Base-by-base conservation (phyloP, 2,113 vertebrate species). In the Ranitomeya imitator region DNA sequence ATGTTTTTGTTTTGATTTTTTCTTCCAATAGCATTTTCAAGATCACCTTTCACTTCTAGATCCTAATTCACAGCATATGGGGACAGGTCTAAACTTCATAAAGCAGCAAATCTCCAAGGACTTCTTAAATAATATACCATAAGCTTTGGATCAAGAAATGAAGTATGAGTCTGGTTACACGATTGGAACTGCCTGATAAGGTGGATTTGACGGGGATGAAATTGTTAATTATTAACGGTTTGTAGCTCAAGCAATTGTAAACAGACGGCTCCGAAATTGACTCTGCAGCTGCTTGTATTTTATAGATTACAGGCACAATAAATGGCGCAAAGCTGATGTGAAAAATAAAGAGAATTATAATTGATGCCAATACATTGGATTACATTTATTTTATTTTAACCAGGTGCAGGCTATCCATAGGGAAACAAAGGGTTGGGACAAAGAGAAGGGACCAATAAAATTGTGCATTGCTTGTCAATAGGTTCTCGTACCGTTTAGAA, bases 211-310 rank as follows among this genome's bases (percentile, higher is more conserved):
- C 31, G 67, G 87, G 69, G 45, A 78, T 89, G 81, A 67, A 89
- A 83, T 83, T 83, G 80, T 88, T 88, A 88, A 88, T 88, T 88
- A 88, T 88, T 83, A 88, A 88, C 77, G 81, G 80, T 78, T 78
- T 84, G 87, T 79, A 89, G 59, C 82, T 77, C 57, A 78, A 37
- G 16, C 37, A 51, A 84, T 85, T 89, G 71, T 85, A 67, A 89
- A 78, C 87, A 79, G 87, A 78, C 45, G 60, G 31, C 31, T 77
- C 80, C 60, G 23, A 83, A 59, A 80, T 78, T 87, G 55, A 26
- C 73, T 45, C 21, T 63, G 71, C 80, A 85, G 81, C 74, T 85
- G 81, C 82, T 78, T 31, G 23, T 87, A 65, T 26, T 80, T 51
- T 59, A 71, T 69, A 21, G n/a, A 67, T 69, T 69, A 77, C 45